These are phyloP conservation scores for Caranx ignobilis DNA, from an alignment of 2,113 vertebrate species.

Conservation along the genomic window DNA sequence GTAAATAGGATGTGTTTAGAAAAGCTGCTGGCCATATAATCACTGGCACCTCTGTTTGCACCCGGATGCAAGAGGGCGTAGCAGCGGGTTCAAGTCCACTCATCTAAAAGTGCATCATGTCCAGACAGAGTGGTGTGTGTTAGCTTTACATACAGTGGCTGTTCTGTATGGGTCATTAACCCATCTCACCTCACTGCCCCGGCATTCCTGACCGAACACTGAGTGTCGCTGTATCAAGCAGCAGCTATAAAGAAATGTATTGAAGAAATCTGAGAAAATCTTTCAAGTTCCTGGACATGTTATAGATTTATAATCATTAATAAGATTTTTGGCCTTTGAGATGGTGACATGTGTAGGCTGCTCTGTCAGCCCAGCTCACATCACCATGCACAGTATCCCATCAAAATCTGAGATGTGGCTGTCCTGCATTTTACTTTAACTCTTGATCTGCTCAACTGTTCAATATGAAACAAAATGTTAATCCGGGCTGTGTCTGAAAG, in stretches of 20 bases:
- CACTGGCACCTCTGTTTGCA: slow-evolving; percentile 63
- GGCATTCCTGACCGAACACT: slow-evolving; percentile 38
- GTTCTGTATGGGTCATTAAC: slow-evolving; percentile 50
- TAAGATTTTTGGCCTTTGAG: too few species aligned
- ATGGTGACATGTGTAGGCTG: too few species aligned
- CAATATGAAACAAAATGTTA: too few species aligned
- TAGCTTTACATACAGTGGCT: slow-evolving; percentile 54
- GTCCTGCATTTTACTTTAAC: too few species aligned
- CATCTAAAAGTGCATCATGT: slow-evolving; percentile 28
- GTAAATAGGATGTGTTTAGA: slow-evolving; percentile 71
- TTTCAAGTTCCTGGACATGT: not conserved
- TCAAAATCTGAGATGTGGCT: too few species aligned
- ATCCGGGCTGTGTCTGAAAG: too few species aligned
- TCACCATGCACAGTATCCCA: not conserved
- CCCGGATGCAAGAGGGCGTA: slow-evolving; percentile 25
- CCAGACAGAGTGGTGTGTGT: slow-evolving; percentile 59
- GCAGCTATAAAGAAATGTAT: not conserved
- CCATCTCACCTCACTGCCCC: slow-evolving; percentile 50
- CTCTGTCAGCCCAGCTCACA: not conserved
- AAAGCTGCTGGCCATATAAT: slow-evolving; percentile 53
- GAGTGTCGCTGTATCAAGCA: slow-evolving; percentile 1
- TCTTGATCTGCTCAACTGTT: too few species aligned
- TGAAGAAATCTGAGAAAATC: not conserved
- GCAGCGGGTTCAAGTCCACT: slow-evolving; percentile 28
- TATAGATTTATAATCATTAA: not conserved